Evolutionary conservation across 2,113 vertebrate species (phyloP), one percentile per base, ranked within the genome.

Genomic region (Otolemur garnettii): DNA sequence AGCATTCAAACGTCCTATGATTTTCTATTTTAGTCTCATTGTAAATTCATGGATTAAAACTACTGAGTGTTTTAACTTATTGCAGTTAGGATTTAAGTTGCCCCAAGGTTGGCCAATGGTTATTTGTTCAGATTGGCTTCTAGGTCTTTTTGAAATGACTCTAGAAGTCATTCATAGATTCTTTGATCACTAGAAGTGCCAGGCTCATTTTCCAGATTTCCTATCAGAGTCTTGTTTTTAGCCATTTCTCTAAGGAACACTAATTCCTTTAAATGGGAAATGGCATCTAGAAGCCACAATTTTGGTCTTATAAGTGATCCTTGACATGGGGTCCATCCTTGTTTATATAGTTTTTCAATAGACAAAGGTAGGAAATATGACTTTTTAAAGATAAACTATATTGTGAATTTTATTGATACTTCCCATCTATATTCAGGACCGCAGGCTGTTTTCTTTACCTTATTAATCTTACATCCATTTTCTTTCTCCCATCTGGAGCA

Each of bases 11-110:
- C 78, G 3, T 84, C 22, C 9, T 82, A 26, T 69, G 50, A 35
- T n/a, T 71, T 96, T 90, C 45, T 75, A 42, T 80, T 24, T 80
- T 15, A 53, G 2, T 28, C 5, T 83, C 28, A 14, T 75, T 42
- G 42, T 77, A 71, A 62, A 59, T 50, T 62, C 35, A 30, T 91
- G 28, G 62, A 66, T 94, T 92, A 90, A 92, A 92, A 90, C 26
- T 59, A 38, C 14, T 79, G 2, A n/a, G 24, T 59, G 50, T 87
- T 84, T 94, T 84, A 55, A 74, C 2, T 62, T 45, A 74, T 42
- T 81, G 21, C 0, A 72, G 4, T 84, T 86, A 26, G 28, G 21
- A 81, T 28, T 92, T 71, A 84, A 3, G 53, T 80, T 30, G 26
- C 1, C 22, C 1, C 45, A 83, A n/a, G 21, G 87, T 80, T 87